A percentile compares a stretch with the other conserved stretches of the same genome.
Conservation (phyloP, 2,797 vertebrate genomes). For the Anguilla megastoma region DNA sequence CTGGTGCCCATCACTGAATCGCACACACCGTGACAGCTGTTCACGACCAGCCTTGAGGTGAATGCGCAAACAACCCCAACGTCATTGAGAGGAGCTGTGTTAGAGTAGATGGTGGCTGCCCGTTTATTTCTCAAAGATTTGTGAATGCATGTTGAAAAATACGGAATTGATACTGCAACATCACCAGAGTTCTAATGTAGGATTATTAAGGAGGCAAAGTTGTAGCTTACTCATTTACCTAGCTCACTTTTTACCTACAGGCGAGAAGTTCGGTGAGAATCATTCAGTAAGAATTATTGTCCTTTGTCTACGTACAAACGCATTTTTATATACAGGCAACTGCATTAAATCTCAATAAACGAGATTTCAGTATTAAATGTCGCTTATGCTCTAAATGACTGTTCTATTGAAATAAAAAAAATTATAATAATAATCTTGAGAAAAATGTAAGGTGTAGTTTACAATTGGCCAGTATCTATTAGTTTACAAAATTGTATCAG, state of each 20-base stretch:
- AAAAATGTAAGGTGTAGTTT: background rate
- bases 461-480: too few species aligned
- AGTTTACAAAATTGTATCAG: too few species aligned
- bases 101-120: background rate
- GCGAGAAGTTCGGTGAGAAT: background rate
- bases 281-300: background rate
- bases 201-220: background rate
- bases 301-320: background rate
- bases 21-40: constrained; percentile 37
- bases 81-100: constrained; percentile 21
- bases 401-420: background rate
- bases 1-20: constrained; percentile 34
- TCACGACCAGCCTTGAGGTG: constrained; percentile 26
- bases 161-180: background rate
- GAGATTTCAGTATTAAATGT: background rate
- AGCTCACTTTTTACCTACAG: background rate
- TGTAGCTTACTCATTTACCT: background rate
- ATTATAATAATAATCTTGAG: background rate
- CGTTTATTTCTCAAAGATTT: background rate
- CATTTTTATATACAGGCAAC: background rate
- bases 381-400: background rate
- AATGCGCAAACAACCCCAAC: constrained; percentile 11
- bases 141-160: background rate
- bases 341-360: background rate
- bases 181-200: background rate